phyloP scores from a whole-genome alignment of 2,797 vertebrate species.

The Catostomus latipinnis region DNA sequence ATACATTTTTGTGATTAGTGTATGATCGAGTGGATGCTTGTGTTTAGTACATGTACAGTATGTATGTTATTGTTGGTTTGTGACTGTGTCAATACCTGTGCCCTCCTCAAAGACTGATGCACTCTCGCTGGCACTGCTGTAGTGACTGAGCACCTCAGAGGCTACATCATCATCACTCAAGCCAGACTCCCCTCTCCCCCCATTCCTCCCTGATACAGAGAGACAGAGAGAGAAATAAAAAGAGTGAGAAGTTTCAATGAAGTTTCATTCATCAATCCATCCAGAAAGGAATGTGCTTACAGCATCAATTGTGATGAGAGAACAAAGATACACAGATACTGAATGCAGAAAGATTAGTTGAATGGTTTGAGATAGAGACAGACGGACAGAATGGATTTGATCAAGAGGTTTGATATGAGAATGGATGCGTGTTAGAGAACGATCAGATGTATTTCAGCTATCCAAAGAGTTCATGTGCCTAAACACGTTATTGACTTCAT shows the following conservation, averaged over 20 bases:
- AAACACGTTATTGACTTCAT: conserved; percentile 7
- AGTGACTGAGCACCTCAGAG: conserved; percentile 89
- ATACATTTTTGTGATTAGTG: neutral
- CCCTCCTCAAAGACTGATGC: conserved; percentile 84
- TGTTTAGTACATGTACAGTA: neutral
- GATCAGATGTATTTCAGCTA: neutral
- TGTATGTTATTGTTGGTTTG: no score
- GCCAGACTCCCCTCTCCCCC: conserved; percentile 82
- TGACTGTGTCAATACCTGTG: conserved; percentile 72
- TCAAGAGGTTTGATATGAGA: neutral
- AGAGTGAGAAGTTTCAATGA: no score
- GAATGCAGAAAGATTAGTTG: neutral
- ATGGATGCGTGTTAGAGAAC: neutral
- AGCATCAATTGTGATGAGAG: no score
- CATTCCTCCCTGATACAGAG: conserved; percentile 75
- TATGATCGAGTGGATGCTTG: no score
- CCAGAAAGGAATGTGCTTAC: no score
- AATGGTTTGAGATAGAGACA: neutral
- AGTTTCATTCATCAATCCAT: no score
- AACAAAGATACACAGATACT: neutral
- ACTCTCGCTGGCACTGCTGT: conserved; percentile 89
- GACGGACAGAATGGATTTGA: neutral
- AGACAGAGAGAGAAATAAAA: neutral
- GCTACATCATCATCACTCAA: conserved; percentile 91
- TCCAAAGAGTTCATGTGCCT: neutral